Conservation (phyloP, 2,113 vertebrate genomes). For the Chaetops frenatus region DNA sequence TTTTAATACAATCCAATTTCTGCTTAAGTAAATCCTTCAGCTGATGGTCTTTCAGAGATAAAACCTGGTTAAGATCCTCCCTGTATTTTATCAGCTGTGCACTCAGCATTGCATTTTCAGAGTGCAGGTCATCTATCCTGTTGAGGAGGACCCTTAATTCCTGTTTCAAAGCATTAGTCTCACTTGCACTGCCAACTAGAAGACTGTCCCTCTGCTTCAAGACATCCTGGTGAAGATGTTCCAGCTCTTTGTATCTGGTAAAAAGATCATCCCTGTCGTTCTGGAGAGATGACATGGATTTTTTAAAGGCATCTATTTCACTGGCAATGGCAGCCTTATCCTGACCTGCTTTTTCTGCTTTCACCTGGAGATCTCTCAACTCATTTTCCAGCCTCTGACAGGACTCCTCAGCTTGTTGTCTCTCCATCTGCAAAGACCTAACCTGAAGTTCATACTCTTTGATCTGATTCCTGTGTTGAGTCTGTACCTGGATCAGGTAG, state of each 20-base stretch:
- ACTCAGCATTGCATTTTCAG: constrained; percentile 86
- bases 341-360: constrained; percentile 55
- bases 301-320: constrained; percentile 77
- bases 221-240: constrained; percentile 60
- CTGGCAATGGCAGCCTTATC: constrained; percentile 70
- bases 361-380: constrained; percentile 67
- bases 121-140: constrained; percentile 85
- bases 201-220: constrained; percentile 63
- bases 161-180: constrained; percentile 72
- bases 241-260: constrained; percentile 70
- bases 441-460: constrained; percentile 73
- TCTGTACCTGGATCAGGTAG: constrained; percentile 78
- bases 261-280: constrained; percentile 77
- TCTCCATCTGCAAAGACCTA: constrained; percentile 60
- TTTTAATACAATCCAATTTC: constrained; percentile 80
- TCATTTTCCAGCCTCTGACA: constrained; percentile 63
- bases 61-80: constrained; percentile 85
- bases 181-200: constrained; percentile 48
- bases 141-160: constrained; percentile 76
- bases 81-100: constrained; percentile 85
- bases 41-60: constrained; percentile 87
- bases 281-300: constrained; percentile 80
- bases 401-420: constrained; percentile 63
- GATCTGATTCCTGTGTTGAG: constrained; percentile 71
- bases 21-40: constrained; percentile 82